These are phyloP conservation scores for Ennomos quercinarius DNA, from an alignment of 2,888 invertebrate genomes.

Conservation along the genomic window DNA sequence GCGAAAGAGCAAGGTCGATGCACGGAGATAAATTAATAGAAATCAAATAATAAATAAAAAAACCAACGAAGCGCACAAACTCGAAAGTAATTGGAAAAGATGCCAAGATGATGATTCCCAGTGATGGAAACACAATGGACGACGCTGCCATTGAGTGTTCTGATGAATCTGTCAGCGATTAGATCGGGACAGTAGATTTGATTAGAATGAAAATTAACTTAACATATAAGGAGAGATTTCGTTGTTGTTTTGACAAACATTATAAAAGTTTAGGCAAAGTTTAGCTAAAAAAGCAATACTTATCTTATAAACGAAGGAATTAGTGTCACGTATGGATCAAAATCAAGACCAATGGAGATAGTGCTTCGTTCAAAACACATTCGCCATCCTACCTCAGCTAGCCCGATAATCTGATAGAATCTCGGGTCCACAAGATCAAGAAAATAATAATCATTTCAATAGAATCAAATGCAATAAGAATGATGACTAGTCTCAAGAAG, in stretches of 20 bases:
- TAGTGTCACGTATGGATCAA: too few relatives aligned
- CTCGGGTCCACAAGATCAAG: too few relatives aligned
- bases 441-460: too few relatives aligned
- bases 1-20: slow-evolving; percentile 56
- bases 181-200: slow-evolving; percentile 41
- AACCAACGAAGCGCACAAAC: slow-evolving; percentile 38
- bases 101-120: slow-evolving; percentile 47
- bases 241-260: slow-evolving; percentile 7
- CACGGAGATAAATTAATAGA: slow-evolving; percentile 45
- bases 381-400: too few relatives aligned
- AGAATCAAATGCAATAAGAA: background rate
- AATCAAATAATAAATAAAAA: slow-evolving; percentile 47
- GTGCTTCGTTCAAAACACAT: too few relatives aligned
- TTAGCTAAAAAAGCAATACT: too few relatives aligned
- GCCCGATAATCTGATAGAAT: too few relatives aligned
- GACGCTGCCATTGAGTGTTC: slow-evolving; percentile 42
- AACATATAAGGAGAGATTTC: slow-evolving; percentile 29
- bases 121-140: slow-evolving; percentile 50
- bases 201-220: slow-evolving; percentile 41
- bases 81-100: slow-evolving; percentile 53
- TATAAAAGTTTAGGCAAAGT: background rate
- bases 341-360: too few relatives aligned
- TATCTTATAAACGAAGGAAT: too few relatives aligned
- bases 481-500: slow-evolving; percentile 33
- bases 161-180: slow-evolving; percentile 50